Conservation (phyloP, 1,140 invertebrate species). For the Drosophila bocqueti region DNA sequence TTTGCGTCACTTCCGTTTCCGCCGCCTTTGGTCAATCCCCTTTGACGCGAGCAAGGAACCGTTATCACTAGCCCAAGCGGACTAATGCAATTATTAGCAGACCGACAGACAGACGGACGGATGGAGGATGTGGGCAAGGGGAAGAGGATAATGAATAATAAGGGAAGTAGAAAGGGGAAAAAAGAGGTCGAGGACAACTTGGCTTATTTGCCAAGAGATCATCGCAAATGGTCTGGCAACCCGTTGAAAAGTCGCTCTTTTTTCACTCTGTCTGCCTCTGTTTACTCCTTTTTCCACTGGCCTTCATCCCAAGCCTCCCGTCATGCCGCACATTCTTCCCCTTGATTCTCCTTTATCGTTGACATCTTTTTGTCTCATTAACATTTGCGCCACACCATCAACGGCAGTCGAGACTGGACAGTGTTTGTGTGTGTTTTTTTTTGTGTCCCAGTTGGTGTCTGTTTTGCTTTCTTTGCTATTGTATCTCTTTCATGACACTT, state of each 20-base stretch:
- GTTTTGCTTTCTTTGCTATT: constrained; percentile 1
- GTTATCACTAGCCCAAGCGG: background rate
- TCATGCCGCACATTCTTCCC: background rate
- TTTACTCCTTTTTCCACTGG: background rate
- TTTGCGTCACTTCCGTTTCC: constrained; percentile 1
- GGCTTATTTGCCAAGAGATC: constrained; percentile 31
- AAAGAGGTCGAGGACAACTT: constrained; percentile 6
- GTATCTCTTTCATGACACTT: constrained; percentile 28
- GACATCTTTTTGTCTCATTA: constrained; percentile 67
- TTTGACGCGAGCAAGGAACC: background rate
- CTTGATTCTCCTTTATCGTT: constrained; percentile 13
- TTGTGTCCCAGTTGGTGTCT: background rate
- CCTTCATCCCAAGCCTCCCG: background rate
- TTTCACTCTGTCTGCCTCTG: background rate
- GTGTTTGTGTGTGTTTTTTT: background rate
- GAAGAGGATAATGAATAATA: constrained; percentile 8
- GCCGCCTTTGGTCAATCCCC: background rate
- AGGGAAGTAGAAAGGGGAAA: background rate
- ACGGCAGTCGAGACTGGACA: constrained; percentile 28
- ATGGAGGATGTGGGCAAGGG: background rate
- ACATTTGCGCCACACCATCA: constrained; percentile 60
- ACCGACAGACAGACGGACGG: background rate
- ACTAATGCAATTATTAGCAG: constrained; percentile 24
- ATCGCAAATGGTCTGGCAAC: constrained; percentile 36
- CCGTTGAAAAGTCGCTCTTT: constrained; percentile 30